Conservation (phyloP, 2,113 vertebrate genomes). For the Leptobrachium ailaonicum region DNA sequence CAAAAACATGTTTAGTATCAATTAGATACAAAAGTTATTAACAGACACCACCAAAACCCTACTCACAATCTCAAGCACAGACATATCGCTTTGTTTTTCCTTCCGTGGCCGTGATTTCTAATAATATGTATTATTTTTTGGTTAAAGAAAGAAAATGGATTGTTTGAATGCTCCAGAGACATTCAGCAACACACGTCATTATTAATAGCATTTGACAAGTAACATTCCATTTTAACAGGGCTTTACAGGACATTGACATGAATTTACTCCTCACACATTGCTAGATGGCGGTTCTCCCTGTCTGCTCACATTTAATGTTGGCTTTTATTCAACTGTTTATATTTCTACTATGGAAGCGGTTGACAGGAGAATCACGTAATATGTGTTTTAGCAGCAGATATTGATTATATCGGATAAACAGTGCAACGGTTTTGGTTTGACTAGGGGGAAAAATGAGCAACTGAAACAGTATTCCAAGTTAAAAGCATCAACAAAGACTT, state of each 20-base stretch:
- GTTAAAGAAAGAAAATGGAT: neutral
- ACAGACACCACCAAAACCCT: too few species aligned
- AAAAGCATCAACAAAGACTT: conserved; percentile 9
- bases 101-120: too few species aligned
- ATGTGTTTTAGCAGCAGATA: conserved; percentile 20
- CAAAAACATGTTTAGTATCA: too few species aligned
- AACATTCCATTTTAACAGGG: conserved; percentile 1
- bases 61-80: too few species aligned
- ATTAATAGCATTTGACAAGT: neutral
- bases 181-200: neutral
- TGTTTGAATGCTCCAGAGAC: neutral
- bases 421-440: conserved; percentile 10
- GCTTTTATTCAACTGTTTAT: conserved; percentile 11
- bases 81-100: too few species aligned
- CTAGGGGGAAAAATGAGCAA: conserved; percentile 5
- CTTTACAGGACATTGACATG: neutral
- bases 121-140: too few species aligned
- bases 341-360: conserved; percentile 9
- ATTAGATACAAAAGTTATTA: too few species aligned
- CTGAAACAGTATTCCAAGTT: conserved; percentile 18
- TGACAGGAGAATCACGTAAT: conserved; percentile 11
- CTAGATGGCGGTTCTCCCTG: conserved; percentile 2
- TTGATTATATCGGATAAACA: conserved; percentile 30
- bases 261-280: conserved; percentile 5
- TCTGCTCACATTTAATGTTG: neutral